A percentile compares a stretch with the other conserved stretches of the same genome.
Conservation (phyloP, 2,888 invertebrate species). For the Podotricha telesiphe region DNA sequence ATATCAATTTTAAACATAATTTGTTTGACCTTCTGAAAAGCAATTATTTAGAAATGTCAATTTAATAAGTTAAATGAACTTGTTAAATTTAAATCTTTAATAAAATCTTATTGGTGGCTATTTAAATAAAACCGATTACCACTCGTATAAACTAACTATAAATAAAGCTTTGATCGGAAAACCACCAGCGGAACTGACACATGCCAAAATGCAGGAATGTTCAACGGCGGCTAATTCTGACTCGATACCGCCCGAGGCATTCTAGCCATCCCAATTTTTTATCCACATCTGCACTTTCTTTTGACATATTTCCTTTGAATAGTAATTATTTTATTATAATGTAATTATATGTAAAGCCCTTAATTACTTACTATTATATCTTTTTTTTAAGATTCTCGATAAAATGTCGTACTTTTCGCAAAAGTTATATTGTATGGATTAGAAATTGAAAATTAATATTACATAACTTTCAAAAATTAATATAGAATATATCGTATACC, state of each 20-base stretch:
- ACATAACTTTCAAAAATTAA: too few relatives aligned
- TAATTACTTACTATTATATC: neutral
- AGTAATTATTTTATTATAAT: constrained; percentile 18
- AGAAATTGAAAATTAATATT: too few relatives aligned
- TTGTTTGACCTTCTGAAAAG: too few relatives aligned
- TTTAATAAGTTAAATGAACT: too few relatives aligned
- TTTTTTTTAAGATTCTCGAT: too few relatives aligned
- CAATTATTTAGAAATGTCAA: too few relatives aligned
- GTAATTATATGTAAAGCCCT: neutral
- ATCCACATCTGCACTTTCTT: constrained; percentile 31
- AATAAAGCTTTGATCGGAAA: constrained; percentile 15
- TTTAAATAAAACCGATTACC: neutral
- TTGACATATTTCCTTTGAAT: constrained; percentile 37
- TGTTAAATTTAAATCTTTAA: too few relatives aligned
- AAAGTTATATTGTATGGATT: too few relatives aligned
- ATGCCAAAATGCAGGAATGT: constrained; percentile 54
- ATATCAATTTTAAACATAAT: too few relatives aligned
- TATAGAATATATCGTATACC: too few relatives aligned
- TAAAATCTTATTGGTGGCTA: too few relatives aligned
- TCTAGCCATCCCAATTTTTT: constrained; percentile 45
- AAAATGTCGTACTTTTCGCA: too few relatives aligned
- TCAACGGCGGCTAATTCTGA: constrained; percentile 48
- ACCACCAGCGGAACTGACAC: constrained; percentile 36
- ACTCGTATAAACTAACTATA: neutral
- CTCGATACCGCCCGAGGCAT: constrained; percentile 46